These are phyloP conservation scores for Oreohelix idahoensis DNA, from an alignment of 1,140 invertebrate species.

Conservation along the genomic window DNA sequence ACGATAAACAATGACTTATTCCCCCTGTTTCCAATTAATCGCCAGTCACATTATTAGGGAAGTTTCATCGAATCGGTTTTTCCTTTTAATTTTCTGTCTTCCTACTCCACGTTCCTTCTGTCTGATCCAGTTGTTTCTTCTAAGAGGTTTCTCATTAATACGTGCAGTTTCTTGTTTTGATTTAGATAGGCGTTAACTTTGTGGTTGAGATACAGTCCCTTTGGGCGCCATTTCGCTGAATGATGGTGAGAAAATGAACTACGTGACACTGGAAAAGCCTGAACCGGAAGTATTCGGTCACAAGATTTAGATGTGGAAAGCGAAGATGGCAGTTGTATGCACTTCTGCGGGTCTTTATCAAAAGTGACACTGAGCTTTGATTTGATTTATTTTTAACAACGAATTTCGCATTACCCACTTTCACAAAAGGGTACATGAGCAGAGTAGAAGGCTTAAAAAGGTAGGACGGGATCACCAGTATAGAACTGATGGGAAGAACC, in stretches of 20 bases:
- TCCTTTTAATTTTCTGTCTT: slow-evolving; percentile 6
- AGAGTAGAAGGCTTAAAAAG: too few relatives aligned
- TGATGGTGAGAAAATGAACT: neutral
- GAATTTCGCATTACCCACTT: too few relatives aligned
- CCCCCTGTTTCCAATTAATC: slow-evolving; percentile 34
- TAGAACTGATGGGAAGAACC: too few relatives aligned
- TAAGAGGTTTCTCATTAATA: slow-evolving; percentile 1
- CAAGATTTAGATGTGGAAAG: neutral
- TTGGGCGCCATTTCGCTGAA: neutral
- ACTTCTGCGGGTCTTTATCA: too few relatives aligned
- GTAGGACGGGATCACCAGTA: too few relatives aligned
- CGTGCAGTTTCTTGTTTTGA: slow-evolving; percentile 8
- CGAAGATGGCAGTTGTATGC: too few relatives aligned
- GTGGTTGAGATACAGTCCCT: neutral
- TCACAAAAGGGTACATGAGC: too few relatives aligned
- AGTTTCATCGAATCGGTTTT: slow-evolving; percentile 25
- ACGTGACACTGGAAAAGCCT: neutral
- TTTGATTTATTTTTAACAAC: too few relatives aligned
- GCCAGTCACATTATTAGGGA: slow-evolving; percentile 11
- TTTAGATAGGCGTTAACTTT: neutral
- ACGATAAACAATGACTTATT: slow-evolving; percentile 35
- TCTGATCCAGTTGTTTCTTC: neutral
- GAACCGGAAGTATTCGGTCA: neutral
- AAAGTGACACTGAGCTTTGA: too few relatives aligned
- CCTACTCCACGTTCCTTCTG: neutral